Base-by-base conservation (phyloP, 37 sponge, comb jelly and placozoan species). In the Hormiphora californensis region DNA sequence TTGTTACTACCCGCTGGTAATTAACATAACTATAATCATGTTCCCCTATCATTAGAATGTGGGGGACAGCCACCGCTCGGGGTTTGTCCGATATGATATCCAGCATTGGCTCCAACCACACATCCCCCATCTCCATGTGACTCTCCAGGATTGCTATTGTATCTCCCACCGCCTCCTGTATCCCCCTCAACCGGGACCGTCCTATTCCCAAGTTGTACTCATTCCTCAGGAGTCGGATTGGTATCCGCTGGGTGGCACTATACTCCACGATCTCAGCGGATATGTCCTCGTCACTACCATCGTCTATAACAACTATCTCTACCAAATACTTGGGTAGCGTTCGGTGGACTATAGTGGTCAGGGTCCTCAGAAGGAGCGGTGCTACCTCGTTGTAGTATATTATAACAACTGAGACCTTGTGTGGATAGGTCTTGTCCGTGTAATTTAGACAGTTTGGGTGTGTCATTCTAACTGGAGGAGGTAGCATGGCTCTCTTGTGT, bases 31-130 rank as follows among this genome's bases (percentile, higher is more conserved):
- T 28, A 28, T 73, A 73, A 43, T 73, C 28, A 0, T 2, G 3
- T 36, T 73, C 81, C 9, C 43, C 23, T 0, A 73, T 73, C 81
- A 73, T 73, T 43, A 43, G 36, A 22, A 73, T 0, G 4, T 43
- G 8, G 27, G 81, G 81, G 46, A 36, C 81, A 11, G 22, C 81
- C n/a, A 73, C 38, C 1, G 81, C 40, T 19, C 43, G 40, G 44
- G 81, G 81, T 23, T 40, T 8, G 1, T 11, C 1, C 3, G 23
- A 11, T 23, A 73, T 21, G n/a, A 33, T 30, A 21, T 30, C 19
- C 4, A 73, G 46, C 12, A 73, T 43, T 43, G 81, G 81, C 43
- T 73, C 81, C 46, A 73, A 40, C 81, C 81, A 73, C 23, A 73
- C 36, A 1, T 73, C 81, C 19, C 44, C 43, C 0, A 73, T 46